Base-by-base conservation (phyloP, 1,140 invertebrate genomes). In the Anastatus disparis region DNA sequence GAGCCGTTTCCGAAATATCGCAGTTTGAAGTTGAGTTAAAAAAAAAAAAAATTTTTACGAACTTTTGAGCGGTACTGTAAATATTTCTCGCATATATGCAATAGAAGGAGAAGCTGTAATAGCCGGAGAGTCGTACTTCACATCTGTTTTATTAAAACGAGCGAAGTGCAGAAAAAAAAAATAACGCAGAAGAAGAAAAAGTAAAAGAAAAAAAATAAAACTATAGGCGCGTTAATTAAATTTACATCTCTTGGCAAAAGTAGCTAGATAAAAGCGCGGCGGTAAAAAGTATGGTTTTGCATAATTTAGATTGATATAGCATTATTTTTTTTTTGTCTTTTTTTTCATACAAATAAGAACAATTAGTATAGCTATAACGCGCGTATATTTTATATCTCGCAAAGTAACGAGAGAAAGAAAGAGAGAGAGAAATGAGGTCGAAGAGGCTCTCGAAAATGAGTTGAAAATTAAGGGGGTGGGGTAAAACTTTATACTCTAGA, bases 261-360 rank as follows among this genome's bases (percentile, higher is more conserved):
- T 13, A 17, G 42, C 12, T 17, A 62, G n/a, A 62, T 29, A 46
- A 17, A 38, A 27, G n/a, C n/a, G n/a, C 3, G 9, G 4, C 13
- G 26, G 40, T 12, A 7, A 31, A 42, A 61, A 27, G 59, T 27
- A 3, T 13, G n/a, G 26, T n/a, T 13, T 7, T 62, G 26, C 42
- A 62, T 62, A 62, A 62, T 62, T 62, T 27, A 62, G 27, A 62
- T 62, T 62, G 42, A 62, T 62, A n/a, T 12, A 61, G 2, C 26
- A 20, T 48, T 55, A 31, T 55, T 35, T 20, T 22, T 4, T 9
- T 8, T 2, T 4, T 48, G 22, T 22, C 3, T 22, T 38, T 20
- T 38, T 20, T 38, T 48, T 29, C 56, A 15, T 10, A 6, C 56
- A 22, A 40, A 62, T 62, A 24, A 17, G 59, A 62, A 31, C 40